Conservation (phyloP, 1,140 invertebrate species). For the Nephotettix cincticeps region DNA sequence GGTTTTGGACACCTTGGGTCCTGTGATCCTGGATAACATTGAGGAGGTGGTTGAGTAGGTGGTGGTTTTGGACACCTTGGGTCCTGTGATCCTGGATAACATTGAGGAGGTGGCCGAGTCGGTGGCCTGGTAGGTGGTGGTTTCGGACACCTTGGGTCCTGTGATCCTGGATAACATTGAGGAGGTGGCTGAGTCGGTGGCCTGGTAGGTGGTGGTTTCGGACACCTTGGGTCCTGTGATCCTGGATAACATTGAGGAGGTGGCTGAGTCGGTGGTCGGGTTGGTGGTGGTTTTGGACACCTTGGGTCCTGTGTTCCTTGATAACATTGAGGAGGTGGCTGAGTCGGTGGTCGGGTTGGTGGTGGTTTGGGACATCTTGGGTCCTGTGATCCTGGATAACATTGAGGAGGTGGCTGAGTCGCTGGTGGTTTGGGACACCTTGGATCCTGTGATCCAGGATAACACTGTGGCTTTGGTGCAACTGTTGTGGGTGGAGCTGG, state of each 20-base stretch:
- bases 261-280: conserved; percentile 33
- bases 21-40: conserved; percentile 44
- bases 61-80: conserved; percentile 43
- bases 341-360: conserved; percentile 37
- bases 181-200: conserved; percentile 33
- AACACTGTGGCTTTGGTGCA: conserved; percentile 42
- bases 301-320: conserved; percentile 45
- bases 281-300: conserved; percentile 43
- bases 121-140: conserved; percentile 27
- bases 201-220: conserved; percentile 31
- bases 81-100: conserved; percentile 44
- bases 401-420: conserved; percentile 37
- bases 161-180: conserved; percentile 40
- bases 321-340: conserved; percentile 34
- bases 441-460: conserved; percentile 51
- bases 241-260: conserved; percentile 42
- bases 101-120: conserved; percentile 25
- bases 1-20: conserved; percentile 46
- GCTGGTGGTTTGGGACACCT: conserved; percentile 45
- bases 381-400: conserved; percentile 44
- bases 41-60: conserved; percentile 24
- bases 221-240: conserved; percentile 38
- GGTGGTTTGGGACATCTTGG: conserved; percentile 40
- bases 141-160: conserved; percentile 44
- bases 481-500: conserved; percentile 42